Evolutionary conservation across 2,113 vertebrate species (phyloP), one percentile per base, ranked within the genome.

Genomic region (Python bivittatus): DNA sequence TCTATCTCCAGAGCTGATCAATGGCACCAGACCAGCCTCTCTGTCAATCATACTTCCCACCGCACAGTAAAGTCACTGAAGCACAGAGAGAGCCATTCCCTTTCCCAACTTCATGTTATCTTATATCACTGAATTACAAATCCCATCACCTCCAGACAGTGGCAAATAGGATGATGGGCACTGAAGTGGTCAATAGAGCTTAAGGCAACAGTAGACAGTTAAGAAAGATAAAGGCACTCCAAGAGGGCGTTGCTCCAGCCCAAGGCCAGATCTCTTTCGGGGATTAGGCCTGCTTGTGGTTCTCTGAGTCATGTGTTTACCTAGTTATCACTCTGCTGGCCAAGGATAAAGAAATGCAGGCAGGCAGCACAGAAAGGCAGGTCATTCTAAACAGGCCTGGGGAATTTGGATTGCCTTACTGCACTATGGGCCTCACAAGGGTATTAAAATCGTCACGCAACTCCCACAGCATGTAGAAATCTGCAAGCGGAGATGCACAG

Each of bases 181-280:
- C 3, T 89, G 88, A 38, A 38, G 91, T 0, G 0, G 44, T 0
- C 0, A n/a, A 25, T 52, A 27, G 93, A 91, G 90, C 88, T 90
- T 44, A 84, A 92, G 0, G 0, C 79, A 88, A 92, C 56, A 0
- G 64, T 15, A 92, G 84, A 58, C 12, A 29, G 57, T 79, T 86
- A 91, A 2, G 0, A 56, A 56, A 48, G 88, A 15, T 92, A 95
- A 96, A 92, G 91, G 85, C 11, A 11, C 11, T 90, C 42, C 89
- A 1, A 29, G 12, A 6, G 53, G 68, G 61, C 58, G 88, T 61
- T 86, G 83, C 27, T 92, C 13, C 13, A 84, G 12, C 93, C 92
- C 96, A 95, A 96, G 96, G 95, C 90, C 95, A 90, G 94, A 83
- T 86, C 83, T 15, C 57, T 88, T 7, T 48, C 88, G 8, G 84